A percentile compares a stretch with the other conserved stretches of the same genome.
Conservation (phyloP, 2,888 invertebrate genomes). For the Tenthredo livida region DNA sequence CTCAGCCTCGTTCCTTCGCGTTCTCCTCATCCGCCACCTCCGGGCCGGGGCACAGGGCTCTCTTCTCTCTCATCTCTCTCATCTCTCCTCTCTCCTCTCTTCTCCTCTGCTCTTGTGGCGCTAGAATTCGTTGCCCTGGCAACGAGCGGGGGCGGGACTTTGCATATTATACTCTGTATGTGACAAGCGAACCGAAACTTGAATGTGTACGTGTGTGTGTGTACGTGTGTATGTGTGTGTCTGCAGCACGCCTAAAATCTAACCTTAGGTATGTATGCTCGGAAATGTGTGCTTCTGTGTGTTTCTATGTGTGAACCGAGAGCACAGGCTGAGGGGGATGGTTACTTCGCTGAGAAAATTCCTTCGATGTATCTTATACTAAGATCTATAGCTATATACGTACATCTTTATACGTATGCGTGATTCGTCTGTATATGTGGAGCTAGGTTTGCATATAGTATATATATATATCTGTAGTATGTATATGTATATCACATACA, state of each 20-base stretch:
- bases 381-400: neutral
- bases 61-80: conserved; percentile 61
- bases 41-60: conserved; percentile 54
- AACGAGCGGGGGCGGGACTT: conserved; percentile 75
- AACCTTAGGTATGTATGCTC: neutral
- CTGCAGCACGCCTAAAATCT: conserved; percentile 16
- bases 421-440: neutral
- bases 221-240: neutral
- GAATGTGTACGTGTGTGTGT: neutral
- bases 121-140: conserved; percentile 74
- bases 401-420: neutral
- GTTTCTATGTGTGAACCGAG: neutral
- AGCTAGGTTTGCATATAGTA: neutral
- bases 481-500: no score
- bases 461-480: neutral
- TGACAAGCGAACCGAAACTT: conserved; percentile 68
- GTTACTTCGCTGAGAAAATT: conserved; percentile 7
- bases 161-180: conserved; percentile 77
- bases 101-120: conserved; percentile 64
- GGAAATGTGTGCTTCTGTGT: neutral
- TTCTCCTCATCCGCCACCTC: conserved; percentile 54
- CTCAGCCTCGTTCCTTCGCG: conserved; percentile 37
- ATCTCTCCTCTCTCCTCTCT: conserved; percentile 60
- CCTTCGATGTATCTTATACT: neutral
- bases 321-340: neutral